Conservation (phyloP, 2,113 vertebrate genomes). For the Siniperca knerii region DNA sequence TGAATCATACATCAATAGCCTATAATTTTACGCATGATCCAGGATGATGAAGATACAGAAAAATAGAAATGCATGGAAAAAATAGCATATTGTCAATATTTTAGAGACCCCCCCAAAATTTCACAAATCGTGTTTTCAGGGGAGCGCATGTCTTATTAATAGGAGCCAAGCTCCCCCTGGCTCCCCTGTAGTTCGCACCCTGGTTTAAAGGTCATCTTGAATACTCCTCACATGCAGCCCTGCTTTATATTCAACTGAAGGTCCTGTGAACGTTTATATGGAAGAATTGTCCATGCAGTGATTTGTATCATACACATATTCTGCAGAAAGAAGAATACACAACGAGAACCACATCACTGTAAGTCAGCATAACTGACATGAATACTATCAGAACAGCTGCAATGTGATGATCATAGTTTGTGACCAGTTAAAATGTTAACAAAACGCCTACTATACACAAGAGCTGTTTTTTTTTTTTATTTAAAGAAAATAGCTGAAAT, state of each 20-base stretch:
- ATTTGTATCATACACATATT: conserved; percentile 47
- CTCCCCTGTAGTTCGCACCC: too few species aligned
- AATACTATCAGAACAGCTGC: conserved; percentile 7
- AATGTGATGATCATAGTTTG: conserved; percentile 7
- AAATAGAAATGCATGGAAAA: background rate
- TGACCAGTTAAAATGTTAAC: background rate
- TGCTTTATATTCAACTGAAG: conserved; percentile 36
- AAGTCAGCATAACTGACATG: conserved; percentile 28
- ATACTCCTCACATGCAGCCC: background rate
- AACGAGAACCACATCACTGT: conserved; percentile 5
- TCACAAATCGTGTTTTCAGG: too few species aligned
- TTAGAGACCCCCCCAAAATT: too few species aligned
- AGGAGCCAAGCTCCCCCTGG: too few species aligned
- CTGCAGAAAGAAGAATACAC: conserved; percentile 30
- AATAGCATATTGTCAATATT: background rate
- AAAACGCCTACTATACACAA: background rate
- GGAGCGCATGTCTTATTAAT: too few species aligned
- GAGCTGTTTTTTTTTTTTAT: background rate
- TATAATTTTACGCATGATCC: background rate
- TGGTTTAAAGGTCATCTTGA: conserved; percentile 33
- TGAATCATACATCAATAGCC: background rate
- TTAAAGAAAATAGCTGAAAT: conserved; percentile 29
- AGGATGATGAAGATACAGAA: background rate
- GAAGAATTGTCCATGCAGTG: conserved; percentile 46
- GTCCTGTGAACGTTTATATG: conserved; percentile 38